phyloP scores from a whole-genome alignment of 2,888 invertebrate species.

The Caenorhabditis uteleia region DNA sequence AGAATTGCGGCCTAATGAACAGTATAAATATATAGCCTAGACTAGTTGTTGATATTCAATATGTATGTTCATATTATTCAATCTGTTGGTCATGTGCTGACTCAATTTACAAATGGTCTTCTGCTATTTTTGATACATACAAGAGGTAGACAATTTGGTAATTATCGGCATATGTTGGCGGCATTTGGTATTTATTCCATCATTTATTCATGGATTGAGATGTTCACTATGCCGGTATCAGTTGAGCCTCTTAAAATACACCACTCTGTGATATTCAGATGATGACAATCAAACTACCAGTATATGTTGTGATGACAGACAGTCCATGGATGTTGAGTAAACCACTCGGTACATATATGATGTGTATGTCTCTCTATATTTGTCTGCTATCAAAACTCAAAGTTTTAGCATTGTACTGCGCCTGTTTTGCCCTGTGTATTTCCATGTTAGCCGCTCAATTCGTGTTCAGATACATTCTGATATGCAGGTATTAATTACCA shows the following conservation, averaged over 20 bases:
- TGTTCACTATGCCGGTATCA: not conserved
- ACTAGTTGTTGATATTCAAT: no score
- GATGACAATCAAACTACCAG: slow-evolving; percentile 10
- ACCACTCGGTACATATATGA: slow-evolving; percentile 7
- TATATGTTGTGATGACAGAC: slow-evolving; percentile 15
- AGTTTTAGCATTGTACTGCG: slow-evolving; percentile 28
- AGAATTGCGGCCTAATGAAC: no score
- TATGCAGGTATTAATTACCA: slow-evolving; percentile 11
- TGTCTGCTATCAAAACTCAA: no score
- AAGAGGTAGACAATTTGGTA: no score
- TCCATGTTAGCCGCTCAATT: slow-evolving; percentile 22
- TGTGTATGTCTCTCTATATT: no score
- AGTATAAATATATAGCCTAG: no score
- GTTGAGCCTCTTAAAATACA: not conserved
- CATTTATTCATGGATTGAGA: slow-evolving; percentile 1
- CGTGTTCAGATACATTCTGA: slow-evolving; percentile 10
- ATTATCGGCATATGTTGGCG: not conserved
- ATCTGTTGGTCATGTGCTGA: no score
- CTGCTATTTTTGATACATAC: no score
- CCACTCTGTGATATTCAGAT: no score
- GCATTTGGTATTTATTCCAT: not conserved
- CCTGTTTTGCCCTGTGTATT: slow-evolving; percentile 19
- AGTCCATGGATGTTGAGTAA: slow-evolving; percentile 4
- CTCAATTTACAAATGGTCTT: no score
- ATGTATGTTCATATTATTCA: no score